phyloP scores from a whole-genome alignment of 2,888 invertebrate species.

The Cotesia congregata region DNA sequence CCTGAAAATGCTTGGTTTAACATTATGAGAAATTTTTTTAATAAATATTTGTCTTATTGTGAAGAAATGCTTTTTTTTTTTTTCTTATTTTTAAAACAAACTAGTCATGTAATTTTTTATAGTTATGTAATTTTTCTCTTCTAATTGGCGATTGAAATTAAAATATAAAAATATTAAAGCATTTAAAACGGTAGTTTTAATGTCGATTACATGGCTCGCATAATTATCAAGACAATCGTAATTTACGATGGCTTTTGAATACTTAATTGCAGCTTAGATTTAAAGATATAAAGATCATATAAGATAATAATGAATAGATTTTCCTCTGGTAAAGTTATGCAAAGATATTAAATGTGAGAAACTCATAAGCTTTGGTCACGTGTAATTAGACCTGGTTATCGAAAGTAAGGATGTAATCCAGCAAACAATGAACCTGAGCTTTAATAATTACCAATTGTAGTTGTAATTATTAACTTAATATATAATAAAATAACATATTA shows the following conservation, averaged over 20 bases:
- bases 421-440: not conserved
- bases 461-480: no score
- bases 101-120: no score
- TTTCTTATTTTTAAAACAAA: no score
- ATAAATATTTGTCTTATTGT: no score
- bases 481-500: not conserved
- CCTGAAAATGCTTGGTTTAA: no score
- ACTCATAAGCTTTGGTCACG: not conserved
- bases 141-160: not conserved
- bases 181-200: not conserved
- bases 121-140: not conserved
- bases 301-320: not conserved
- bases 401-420: not conserved
- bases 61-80: no score
- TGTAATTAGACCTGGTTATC: not conserved
- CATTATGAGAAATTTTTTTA: no score
- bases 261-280: not conserved
- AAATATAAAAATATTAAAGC: not conserved
- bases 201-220: not conserved
- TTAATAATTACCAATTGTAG: not conserved
- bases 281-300: not conserved
- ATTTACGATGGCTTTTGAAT: not conserved
- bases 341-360: not conserved
- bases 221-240: not conserved
- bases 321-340: not conserved